These are phyloP conservation scores for Perodicticus potto DNA, from an alignment of 2,797 vertebrate genomes.

Conservation along the genomic window DNA sequence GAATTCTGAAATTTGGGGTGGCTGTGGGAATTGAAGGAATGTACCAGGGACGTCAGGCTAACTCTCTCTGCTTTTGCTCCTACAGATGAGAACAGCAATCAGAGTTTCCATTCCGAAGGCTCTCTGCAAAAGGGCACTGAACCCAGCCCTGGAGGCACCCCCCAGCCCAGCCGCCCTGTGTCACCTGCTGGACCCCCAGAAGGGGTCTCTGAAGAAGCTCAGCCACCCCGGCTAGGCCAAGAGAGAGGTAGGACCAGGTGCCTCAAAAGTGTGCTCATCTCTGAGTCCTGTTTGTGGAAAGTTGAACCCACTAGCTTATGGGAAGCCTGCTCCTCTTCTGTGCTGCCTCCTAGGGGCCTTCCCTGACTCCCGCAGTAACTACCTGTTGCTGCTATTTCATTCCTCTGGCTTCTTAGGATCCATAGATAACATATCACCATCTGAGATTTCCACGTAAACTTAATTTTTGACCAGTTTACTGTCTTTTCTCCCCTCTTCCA, in stretches of 20 bases:
- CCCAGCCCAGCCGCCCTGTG: slow-evolving; percentile 84
- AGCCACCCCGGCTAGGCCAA: slow-evolving; percentile 85
- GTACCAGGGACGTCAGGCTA: background rate
- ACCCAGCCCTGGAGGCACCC: slow-evolving; percentile 84
- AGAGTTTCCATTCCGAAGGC: slow-evolving; percentile 86
- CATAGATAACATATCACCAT: background rate
- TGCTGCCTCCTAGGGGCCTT: background rate
- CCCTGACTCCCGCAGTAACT: background rate
- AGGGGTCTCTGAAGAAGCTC: slow-evolving; percentile 80
- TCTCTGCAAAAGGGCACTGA: slow-evolving; percentile 84
- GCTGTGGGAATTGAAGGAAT: background rate
- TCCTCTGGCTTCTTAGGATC: slow-evolving; percentile 5
- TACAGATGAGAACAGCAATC: slow-evolving; percentile 87
- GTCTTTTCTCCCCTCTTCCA: background rate
- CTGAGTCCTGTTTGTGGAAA: background rate
- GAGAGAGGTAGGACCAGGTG: slow-evolving; percentile 83
- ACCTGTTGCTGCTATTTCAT: background rate
- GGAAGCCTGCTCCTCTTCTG: background rate
- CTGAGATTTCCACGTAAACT: slow-evolving; percentile 14
- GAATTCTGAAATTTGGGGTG: background rate
- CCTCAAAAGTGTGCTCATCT: background rate
- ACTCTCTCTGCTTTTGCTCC: slow-evolving; percentile 40
- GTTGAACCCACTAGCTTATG: background rate
- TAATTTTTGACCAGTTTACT: background rate
- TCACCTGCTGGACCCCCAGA: slow-evolving; percentile 82